Evolutionary conservation across 2,888 invertebrate genomes (phyloP).

Genomic region (Stenodera caucasica): DNA sequence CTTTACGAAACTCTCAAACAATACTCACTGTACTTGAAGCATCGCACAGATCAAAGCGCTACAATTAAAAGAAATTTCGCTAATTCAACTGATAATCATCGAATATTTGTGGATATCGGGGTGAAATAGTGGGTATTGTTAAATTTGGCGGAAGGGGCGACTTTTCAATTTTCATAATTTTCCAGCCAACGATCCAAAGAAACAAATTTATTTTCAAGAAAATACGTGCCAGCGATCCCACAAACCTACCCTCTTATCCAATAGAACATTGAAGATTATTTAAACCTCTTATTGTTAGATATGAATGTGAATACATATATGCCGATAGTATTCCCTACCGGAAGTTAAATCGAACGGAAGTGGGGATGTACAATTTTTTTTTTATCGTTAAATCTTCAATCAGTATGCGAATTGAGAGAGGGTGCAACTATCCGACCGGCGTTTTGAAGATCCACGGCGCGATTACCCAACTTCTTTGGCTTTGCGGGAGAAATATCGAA

Average conservation of each 20-base stretch:
- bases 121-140: constrained; percentile 52
- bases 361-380: constrained; percentile 19
- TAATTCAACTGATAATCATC: no score
- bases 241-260: constrained; percentile 7
- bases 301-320: not conserved
- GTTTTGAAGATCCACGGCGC: constrained; percentile 36
- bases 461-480: no score
- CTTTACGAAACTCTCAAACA: no score
- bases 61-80: no score
- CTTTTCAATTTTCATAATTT: constrained; percentile 55
- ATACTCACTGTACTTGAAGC: no score
- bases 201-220: constrained; percentile 40
- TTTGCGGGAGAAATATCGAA: no score
- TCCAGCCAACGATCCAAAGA: constrained; percentile 43
- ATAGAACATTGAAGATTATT: constrained; percentile 25
- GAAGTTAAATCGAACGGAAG: not conserved
- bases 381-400: constrained; percentile 39
- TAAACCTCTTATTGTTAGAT: constrained; percentile 8
- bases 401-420: constrained; percentile 40
- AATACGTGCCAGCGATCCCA: constrained; percentile 21
- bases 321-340: not conserved
- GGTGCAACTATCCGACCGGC: constrained; percentile 13
- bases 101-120: constrained; percentile 39
- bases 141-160: constrained; percentile 53
- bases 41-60: no score